Base-by-base conservation (phyloP, 2,888 invertebrate genomes). In the Chironomus riparius region DNA sequence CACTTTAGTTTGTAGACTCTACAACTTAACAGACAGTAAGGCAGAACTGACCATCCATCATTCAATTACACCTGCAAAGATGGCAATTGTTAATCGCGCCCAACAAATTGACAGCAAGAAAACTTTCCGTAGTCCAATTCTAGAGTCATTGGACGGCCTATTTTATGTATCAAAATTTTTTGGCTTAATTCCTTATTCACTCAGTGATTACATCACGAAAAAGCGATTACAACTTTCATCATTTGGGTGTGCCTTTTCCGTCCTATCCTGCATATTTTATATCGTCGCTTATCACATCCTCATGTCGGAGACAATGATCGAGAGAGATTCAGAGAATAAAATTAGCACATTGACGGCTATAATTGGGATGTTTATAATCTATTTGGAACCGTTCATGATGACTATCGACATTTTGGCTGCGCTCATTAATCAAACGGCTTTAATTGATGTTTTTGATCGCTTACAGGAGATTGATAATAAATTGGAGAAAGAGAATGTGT, bases 371-470 rank as follows among this genome's bases (percentile, higher is more conserved):
- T 83, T 84, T 77, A 78, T 84, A 47, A 82, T 82, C 21, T 84
- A 84, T 76, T 82, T 84, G 77, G 82, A 82, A 4, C 80, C 84
- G 3, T 78, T 81, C 6, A 84, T 84, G 83, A 82, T 84, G 82
- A 79, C 78, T n/a, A 80, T 82, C 6, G 84, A 84, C 79, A 81
- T 84, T 69, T 50, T 83, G 13, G 81, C 81, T 0, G 82, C 82
- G 0, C 77, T 84, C 24, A 79, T 81, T 0, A 83, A 84, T 78
- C 84, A 84, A 77, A 79, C 79, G 1, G 78, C 80, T 56, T 75
- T 84, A 69, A 81, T 80, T 2, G 79, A 79, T 28, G 79, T 83
- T 2, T 83, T 83, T 62, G 82, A 83, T 28, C 82, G 82, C 15
- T 81, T 84, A 18, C 80, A 81, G 4, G 76, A 74, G 7, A 81